Percentiles rank a stretch among this genome's conserved stretches.
phyloP scores from a whole-genome alignment of 2,888 invertebrate species.

The Rutpela maculata region DNA sequence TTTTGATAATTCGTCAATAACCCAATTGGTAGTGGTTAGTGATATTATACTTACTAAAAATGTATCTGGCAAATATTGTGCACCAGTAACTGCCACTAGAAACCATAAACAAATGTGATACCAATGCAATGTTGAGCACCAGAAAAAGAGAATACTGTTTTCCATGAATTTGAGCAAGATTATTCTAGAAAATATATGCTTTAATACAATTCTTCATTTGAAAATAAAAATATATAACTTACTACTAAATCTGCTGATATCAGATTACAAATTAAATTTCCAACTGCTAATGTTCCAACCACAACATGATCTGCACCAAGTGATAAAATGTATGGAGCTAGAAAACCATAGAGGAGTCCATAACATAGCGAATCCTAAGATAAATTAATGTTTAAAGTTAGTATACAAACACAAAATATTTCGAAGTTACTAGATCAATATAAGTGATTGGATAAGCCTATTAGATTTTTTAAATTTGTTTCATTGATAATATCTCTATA shows the following conservation, averaged over 20 bases:
- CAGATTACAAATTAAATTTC: constrained; percentile 51
- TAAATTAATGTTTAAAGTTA: constrained; percentile 25
- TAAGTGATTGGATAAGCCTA: too few relatives aligned
- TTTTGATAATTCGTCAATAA: too few relatives aligned
- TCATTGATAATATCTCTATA: too few relatives aligned
- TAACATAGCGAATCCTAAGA: constrained; percentile 58
- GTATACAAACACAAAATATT: constrained; percentile 28
- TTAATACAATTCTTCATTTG: background rate
- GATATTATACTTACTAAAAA: constrained; percentile 54
- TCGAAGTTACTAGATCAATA: too few relatives aligned
- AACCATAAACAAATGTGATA: constrained; percentile 54
- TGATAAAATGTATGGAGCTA: constrained; percentile 55
- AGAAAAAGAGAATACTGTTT: constrained; percentile 52
- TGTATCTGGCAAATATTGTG: constrained; percentile 54
- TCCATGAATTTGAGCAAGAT: constrained; percentile 50
- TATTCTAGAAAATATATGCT: constrained; percentile 46
- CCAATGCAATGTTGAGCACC: constrained; percentile 51
- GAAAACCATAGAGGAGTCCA: constrained; percentile 58
- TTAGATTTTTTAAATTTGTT: too few relatives aligned
- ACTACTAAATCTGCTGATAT: constrained; percentile 54
- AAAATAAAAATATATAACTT: constrained; percentile 33
- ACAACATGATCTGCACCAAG: constrained; percentile 56
- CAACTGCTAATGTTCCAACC: constrained; percentile 52
- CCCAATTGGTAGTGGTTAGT: too few relatives aligned
- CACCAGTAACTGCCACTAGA: constrained; percentile 54